Conservation (phyloP, 2,113 vertebrate genomes). For the Chionodraco myersi region DNA sequence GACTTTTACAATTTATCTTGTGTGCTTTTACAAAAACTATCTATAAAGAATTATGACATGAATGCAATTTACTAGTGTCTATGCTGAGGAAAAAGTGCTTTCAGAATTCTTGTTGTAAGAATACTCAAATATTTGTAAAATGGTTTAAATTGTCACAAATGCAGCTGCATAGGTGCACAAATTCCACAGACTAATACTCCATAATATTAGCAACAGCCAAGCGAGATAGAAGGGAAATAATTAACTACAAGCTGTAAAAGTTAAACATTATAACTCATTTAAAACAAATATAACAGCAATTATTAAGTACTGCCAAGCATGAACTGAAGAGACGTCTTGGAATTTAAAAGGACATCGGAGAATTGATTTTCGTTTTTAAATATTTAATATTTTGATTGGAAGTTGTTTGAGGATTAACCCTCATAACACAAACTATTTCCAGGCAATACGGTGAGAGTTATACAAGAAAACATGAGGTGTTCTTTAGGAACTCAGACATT, state of each 20-base stretch:
- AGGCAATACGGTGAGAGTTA: background rate
- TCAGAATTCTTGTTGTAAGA: no score
- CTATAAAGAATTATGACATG: background rate
- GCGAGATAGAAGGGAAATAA: background rate
- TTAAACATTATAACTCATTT: background rate
- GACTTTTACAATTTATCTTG: background rate
- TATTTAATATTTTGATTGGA: background rate
- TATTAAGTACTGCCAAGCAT: background rate
- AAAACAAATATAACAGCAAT: background rate
- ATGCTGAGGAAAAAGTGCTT: background rate
- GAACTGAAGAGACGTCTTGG: background rate
- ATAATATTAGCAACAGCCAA: background rate
- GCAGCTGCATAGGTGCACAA: background rate
- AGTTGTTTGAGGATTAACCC: background rate
- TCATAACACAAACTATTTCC: background rate
- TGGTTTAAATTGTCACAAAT: background rate
- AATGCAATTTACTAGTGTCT: background rate
- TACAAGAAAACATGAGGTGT: background rate
- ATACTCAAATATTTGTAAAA: background rate
- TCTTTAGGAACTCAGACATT: background rate
- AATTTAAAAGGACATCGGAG: background rate
- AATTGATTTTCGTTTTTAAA: background rate
- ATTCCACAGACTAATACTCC: background rate
- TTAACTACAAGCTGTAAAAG: background rate
- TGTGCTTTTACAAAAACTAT: background rate